Base-by-base conservation (phyloP, 2,888 invertebrate genomes). In the Cephus sareptanus region DNA sequence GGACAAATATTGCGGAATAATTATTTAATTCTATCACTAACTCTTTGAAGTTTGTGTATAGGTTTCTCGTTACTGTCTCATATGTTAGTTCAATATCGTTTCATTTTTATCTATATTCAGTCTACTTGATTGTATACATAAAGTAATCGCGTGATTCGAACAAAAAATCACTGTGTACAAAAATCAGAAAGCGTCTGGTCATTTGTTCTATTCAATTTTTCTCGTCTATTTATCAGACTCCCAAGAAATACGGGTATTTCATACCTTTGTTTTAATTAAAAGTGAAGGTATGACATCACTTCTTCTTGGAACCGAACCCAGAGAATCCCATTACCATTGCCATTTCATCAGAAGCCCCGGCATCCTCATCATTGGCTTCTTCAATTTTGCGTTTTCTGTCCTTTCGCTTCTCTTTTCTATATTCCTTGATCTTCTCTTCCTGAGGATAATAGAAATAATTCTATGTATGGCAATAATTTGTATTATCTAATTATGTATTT, bases 321-420 rank as follows among this genome's bases (percentile, higher is more conserved):
- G 97, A 96, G 91, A 98, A 98, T 12, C 98, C 98, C 98, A 99
- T 99, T 81, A 98, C 95, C 84, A 96, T 95, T 30, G 97, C 96
- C 90, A 99, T 94, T 83, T 93, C 93, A 74, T 93, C 93, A 0
- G 90, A 89, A 1, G 91, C 91, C 37, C 91, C 92, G 2, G 89
- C 89, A 34, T 92, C 92, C n/a, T 93, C 93, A 0, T 93, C 93
- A 15, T 93, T 92, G 12, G 92, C 92, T 82, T 96, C 96, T 83
- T 96, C 96, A 1, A 96, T 93, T 92, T 96, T 96, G 86, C 97
- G 94, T 90, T 98, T 97, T 83, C 96, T 95, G 87, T 98, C 98
- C 90, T 97, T 96, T 83, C 96, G 94, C 87, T 96, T 96, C 89
- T 99, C 98, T 85, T 96, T 94, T 75, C 96, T 93, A 84, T 97